Base-by-base conservation (phyloP, 2,113 vertebrate genomes). In the Aviceda subcristata region DNA sequence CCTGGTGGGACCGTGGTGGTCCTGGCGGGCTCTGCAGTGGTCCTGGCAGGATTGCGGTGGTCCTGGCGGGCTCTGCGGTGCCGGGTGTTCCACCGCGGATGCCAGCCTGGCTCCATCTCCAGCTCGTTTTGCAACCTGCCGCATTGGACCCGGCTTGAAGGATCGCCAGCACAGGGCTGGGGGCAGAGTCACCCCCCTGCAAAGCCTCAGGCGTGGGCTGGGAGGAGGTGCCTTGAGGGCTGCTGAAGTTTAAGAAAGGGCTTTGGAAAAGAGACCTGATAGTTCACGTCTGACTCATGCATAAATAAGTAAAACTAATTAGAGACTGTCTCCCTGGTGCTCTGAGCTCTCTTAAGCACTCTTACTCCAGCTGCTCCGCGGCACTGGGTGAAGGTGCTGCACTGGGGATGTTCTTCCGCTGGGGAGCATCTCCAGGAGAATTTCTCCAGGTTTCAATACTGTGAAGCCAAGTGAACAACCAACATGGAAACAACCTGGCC, bases 11-110 rank as follows among this genome's bases (percentile, higher is more conserved):
- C n/a, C n/a, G n/a, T n/a, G n/a, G n/a, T n/a, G n/a, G n/a, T n/a
- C n/a, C n/a, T n/a, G n/a, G n/a, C n/a, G n/a, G n/a, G n/a, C n/a
- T n/a, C n/a, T n/a, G n/a, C n/a, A n/a, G n/a, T 67, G 72, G 29
- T 69, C 59, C 26, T 4, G 68, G 59, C 1, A 3, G 39, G 39
- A 39, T 11, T 11, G 39, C 39, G 39, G 39, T 39, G 39, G 39
- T 39, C 39, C 39, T 39, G 39, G 39, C 39, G 39, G 39, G 39
- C 23, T 39, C 69, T 23, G 62, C 5, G 16, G 39, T 34, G 50
- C 38, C 0, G 0, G 7, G 39, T 5, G 15, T n/a, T 6, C 8
- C 36, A 20, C 12, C 1, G 7, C 1, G 1, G 30, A 32, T 1
- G 4, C 57, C 73, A 45, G 43, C 15, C 29, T 3, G 59, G 59